Evolutionary conservation across 2,797 vertebrate species (phyloP).

Genomic region (Coregonus suidteri): DNA sequence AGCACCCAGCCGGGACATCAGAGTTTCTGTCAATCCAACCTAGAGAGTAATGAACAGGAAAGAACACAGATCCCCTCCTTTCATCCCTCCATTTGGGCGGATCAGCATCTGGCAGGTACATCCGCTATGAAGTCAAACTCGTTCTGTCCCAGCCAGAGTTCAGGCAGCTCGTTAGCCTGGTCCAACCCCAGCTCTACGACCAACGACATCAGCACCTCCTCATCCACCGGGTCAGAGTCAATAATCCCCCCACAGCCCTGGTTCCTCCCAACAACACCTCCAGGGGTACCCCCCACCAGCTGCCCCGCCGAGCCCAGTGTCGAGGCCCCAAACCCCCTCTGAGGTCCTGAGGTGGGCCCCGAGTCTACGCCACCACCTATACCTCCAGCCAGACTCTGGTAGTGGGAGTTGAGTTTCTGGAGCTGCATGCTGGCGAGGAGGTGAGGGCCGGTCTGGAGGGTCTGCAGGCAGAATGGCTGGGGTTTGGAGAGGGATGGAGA

Average conservation of each 20-base stretch:
- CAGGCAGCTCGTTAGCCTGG: constrained; percentile 82
- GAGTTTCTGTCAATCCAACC: background rate
- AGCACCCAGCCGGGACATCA: background rate
- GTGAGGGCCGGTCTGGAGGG: constrained; percentile 60
- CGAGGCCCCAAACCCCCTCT: constrained; percentile 54
- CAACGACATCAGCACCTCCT: constrained; percentile 84
- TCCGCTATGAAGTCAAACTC: constrained; percentile 85
- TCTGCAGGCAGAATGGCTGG: constrained; percentile 72
- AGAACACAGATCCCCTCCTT: background rate
- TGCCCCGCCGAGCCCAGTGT: constrained; percentile 49
- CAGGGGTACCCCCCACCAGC: constrained; percentile 56
- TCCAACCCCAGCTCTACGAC: constrained; percentile 86
- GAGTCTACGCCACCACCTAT: constrained; percentile 20
- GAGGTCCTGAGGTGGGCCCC: constrained; percentile 25
- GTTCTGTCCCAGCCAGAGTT: constrained; percentile 87
- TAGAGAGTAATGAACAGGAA: background rate
- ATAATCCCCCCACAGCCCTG: constrained; percentile 66
- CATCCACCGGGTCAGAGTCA: constrained; percentile 82
- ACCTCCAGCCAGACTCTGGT: constrained; percentile 67
- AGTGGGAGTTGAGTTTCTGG: constrained; percentile 85
- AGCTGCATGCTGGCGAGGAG: constrained; percentile 83
- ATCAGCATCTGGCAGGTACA: constrained; percentile 79
- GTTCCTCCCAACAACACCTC: constrained; percentile 41
- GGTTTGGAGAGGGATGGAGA: constrained; percentile 69
- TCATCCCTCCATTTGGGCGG: background rate